Percentiles rank a stretch among this genome's conserved stretches.
Conservation (phyloP, 2,888 invertebrate genomes). For the Minunthozetes semirufus region DNA sequence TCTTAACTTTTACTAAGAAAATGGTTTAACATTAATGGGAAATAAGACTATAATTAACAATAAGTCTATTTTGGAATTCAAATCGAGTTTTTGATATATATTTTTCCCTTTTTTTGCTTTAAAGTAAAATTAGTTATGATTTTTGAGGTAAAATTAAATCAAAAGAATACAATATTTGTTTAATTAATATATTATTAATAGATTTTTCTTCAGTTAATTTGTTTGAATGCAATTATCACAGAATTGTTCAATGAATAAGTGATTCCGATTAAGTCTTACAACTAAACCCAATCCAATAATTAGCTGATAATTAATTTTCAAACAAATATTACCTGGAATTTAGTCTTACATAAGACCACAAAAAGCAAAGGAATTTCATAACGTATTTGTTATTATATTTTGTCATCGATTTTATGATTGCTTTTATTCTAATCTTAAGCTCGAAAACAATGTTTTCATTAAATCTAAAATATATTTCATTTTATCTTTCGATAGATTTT, state of each 20-base stretch:
- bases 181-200: too few species aligned
- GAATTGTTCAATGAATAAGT: conserved; percentile 1
- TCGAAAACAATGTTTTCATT: too few species aligned
- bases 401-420: too few species aligned
- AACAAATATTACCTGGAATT: neutral
- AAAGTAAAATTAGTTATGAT: neutral
- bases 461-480: too few species aligned
- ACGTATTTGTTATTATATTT: too few species aligned
- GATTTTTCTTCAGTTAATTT: too few species aligned
- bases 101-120: neutral
- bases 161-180: too few species aligned
- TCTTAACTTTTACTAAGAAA: neutral
- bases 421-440: too few species aligned
- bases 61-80: neutral
- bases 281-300: neutral
- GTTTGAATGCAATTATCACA: neutral
- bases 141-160: too few species aligned
- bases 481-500: too few species aligned
- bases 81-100: neutral
- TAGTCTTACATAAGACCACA: neutral
- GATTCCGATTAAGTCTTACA: neutral
- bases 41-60: neutral
- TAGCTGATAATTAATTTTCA: neutral
- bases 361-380: neutral
- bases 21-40: neutral